Evolutionary conservation across 2,888 invertebrate genomes (phyloP).

Genomic region (Sepioteuthis lessoniana): DNA sequence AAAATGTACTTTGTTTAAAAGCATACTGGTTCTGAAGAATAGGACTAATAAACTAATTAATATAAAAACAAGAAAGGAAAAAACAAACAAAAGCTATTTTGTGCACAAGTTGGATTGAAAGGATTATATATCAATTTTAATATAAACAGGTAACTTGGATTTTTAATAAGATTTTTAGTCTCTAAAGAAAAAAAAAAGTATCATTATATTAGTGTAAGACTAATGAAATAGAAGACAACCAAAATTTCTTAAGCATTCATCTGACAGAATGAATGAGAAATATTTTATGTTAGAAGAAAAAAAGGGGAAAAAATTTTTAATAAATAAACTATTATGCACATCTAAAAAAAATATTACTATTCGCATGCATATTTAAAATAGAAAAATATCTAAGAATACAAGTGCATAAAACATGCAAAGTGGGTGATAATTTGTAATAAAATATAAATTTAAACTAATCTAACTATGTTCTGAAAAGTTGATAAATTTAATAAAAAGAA

Average conservation of each 20-base stretch:
- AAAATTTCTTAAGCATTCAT: background rate
- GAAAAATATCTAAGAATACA: background rate
- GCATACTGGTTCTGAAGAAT: no score
- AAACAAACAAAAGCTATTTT: no score
- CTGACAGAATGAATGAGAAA: background rate
- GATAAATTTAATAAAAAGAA: background rate
- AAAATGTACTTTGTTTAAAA: no score
- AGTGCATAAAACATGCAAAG: conserved; percentile 15
- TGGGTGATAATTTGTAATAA: background rate
- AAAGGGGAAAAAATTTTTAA: background rate
- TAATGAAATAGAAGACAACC: background rate
- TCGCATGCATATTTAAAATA: background rate
- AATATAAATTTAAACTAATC: background rate
- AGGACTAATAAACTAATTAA: no score
- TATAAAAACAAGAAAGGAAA: no score
- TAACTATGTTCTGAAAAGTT: background rate
- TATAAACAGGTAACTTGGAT: background rate
- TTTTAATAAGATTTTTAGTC: background rate
- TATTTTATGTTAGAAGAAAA: background rate
- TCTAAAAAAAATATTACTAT: background rate
- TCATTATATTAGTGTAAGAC: background rate
- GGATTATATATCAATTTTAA: no score
- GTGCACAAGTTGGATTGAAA: no score
- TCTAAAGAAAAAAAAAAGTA: background rate
- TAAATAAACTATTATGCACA: background rate